phyloP scores from a whole-genome alignment of 2,113 vertebrate species.

The Rhabdornis inornatus region DNA sequence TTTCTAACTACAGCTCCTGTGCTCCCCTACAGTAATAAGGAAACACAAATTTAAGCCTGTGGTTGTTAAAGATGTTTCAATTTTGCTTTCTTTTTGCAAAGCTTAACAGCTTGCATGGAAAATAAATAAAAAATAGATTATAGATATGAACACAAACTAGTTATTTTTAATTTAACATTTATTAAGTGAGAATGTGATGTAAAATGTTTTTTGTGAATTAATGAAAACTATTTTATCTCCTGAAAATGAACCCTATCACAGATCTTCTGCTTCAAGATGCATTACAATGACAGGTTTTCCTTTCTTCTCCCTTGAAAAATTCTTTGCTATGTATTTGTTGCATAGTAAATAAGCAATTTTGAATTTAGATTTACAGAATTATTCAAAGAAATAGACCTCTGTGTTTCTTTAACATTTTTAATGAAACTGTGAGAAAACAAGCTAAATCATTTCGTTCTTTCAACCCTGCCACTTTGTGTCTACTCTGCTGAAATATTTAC shows the following conservation, averaged over 20 bases:
- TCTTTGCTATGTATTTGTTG: not conserved
- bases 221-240: not conserved
- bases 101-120: not conserved
- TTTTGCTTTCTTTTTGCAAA: not conserved
- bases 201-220: not conserved
- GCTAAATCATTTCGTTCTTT: not conserved
- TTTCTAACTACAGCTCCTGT: not conserved
- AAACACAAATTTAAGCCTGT: not conserved
- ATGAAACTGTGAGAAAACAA: not conserved
- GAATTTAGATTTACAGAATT: not conserved
- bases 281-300: not conserved
- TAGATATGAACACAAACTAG: not conserved
- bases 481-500: slow-evolving; percentile 1
- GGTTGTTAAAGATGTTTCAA: not conserved
- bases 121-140: not conserved
- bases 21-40: not conserved
- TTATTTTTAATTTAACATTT: not conserved
- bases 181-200: not conserved
- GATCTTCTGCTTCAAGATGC: not conserved
- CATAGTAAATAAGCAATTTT: not conserved
- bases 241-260: not conserved
- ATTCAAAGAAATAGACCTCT: not conserved
- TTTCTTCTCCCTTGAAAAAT: not conserved
- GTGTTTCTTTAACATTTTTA: not conserved
- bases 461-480: not conserved